Conservation (phyloP, 1,140 invertebrate genomes). For the Tribolium castaneum region DNA sequence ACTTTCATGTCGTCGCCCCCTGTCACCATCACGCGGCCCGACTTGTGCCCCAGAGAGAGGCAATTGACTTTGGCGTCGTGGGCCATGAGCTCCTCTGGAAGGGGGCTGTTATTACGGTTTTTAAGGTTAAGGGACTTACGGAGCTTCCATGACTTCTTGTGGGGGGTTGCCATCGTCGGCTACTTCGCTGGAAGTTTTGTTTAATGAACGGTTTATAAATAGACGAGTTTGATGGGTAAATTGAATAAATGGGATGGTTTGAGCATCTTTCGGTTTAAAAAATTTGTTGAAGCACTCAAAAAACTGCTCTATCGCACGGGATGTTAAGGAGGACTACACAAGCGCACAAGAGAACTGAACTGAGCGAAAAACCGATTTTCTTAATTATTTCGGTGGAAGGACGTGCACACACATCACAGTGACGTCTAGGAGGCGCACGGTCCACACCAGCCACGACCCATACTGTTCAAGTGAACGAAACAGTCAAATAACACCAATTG, state of each 20-base stretch:
- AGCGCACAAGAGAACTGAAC: neutral
- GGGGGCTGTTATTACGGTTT: neutral
- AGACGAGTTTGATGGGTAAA: neutral
- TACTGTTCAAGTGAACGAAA: neutral
- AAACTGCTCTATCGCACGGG: slow-evolving; percentile 37
- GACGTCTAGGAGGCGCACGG: neutral
- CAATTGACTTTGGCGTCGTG: slow-evolving; percentile 92
- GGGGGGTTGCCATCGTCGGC: slow-evolving; percentile 68
- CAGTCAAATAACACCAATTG: no score
- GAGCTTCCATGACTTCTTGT: slow-evolving; percentile 72
- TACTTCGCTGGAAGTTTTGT: neutral
- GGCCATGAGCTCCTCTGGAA: slow-evolving; percentile 90
- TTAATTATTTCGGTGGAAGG: slow-evolving; percentile 45
- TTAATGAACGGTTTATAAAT: neutral
- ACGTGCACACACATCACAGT: slow-evolving; percentile 35
- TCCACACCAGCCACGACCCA: neutral
- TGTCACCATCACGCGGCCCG: slow-evolving; percentile 92
- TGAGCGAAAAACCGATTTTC: slow-evolving; percentile 40
- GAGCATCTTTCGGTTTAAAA: slow-evolving; percentile 50
- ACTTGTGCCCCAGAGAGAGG: slow-evolving; percentile 90
- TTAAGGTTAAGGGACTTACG: slow-evolving; percentile 64
- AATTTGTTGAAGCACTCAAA: slow-evolving; percentile 15
- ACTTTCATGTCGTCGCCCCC: slow-evolving; percentile 98
- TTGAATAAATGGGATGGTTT: slow-evolving; percentile 44
- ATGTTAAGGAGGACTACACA: slow-evolving; percentile 31